A percentile compares a stretch with the other conserved stretches of the same genome.
Conservation (phyloP, 2,797 vertebrate species). For the Leontocebus nigricollis region DNA sequence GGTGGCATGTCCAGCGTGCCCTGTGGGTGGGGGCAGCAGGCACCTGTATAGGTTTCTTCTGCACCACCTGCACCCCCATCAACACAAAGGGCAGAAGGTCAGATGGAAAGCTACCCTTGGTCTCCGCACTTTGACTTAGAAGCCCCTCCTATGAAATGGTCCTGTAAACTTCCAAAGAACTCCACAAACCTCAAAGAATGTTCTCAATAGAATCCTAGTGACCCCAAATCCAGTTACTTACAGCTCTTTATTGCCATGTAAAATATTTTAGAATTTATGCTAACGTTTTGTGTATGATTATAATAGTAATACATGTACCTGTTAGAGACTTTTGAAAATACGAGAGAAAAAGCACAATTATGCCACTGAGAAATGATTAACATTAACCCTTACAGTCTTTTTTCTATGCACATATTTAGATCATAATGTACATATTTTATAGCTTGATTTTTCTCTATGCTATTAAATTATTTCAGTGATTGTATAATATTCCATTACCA, state of each 20-base stretch:
- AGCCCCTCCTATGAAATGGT: neutral
- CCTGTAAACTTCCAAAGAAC: neutral
- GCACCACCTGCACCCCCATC: neutral
- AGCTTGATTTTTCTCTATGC: neutral
- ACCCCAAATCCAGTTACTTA: neutral
- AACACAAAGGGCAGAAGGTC: neutral
- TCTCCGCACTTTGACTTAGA: neutral
- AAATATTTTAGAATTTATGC: neutral
- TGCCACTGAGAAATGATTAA: slow-evolving; percentile 33
- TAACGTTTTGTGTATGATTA: slow-evolving; percentile 10
- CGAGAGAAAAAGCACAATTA: neutral
- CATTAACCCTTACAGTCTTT: slow-evolving; percentile 8
- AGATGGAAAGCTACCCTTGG: neutral
- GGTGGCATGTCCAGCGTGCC: neutral
- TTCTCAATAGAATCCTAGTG: neutral
- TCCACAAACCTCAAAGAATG: neutral
- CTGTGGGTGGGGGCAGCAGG: neutral
- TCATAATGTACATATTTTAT: slow-evolving; percentile 46
- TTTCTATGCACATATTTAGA: slow-evolving; percentile 20
- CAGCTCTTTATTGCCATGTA: neutral
- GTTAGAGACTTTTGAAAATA: slow-evolving; percentile 35
- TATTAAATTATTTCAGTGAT: slow-evolving; percentile 59
- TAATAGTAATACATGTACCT: neutral
- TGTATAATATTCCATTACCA: slow-evolving; percentile 30
- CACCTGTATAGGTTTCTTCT: neutral